Conservation (phyloP, 2,888 invertebrate genomes). For the Eristalis arbustorum region DNA sequence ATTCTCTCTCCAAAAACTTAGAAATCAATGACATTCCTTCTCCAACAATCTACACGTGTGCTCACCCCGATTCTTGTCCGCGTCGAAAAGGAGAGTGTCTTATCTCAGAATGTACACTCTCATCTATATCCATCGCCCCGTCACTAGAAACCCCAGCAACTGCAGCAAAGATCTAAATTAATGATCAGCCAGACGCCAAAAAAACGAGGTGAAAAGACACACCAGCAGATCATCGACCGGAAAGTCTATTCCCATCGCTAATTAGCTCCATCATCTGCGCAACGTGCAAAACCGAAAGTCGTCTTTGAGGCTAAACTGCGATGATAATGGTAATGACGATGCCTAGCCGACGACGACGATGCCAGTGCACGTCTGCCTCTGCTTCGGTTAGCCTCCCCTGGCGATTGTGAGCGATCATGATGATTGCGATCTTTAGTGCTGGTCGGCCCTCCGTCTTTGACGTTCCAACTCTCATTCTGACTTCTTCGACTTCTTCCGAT, state of each 20-base stretch:
- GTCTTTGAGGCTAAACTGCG: background rate
- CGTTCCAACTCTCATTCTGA: conserved; percentile 7
- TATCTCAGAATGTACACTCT: background rate
- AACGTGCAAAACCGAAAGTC: conserved; percentile 10
- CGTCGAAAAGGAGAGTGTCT: conserved; percentile 13
- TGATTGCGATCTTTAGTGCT: conserved; percentile 31
- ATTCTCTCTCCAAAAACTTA: too few species aligned
- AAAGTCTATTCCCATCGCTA: conserved; percentile 27
- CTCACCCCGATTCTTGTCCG: background rate
- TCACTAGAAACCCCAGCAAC: background rate
- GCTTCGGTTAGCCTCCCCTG: background rate
- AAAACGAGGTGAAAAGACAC: background rate
- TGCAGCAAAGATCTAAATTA: conserved; percentile 34
- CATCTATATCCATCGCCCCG: background rate
- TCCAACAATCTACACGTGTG: background rate
- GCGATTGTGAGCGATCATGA: conserved; percentile 30
- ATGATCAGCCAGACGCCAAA: conserved; percentile 13
- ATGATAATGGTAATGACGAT: conserved; percentile 42
- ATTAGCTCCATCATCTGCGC: conserved; percentile 16
- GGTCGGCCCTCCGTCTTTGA: background rate
- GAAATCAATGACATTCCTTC: too few species aligned
- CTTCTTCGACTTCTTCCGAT: conserved; percentile 29
- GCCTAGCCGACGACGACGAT: background rate
- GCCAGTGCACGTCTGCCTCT: background rate
- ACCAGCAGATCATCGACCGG: conserved; percentile 6